Base-by-base conservation (phyloP, 2,888 invertebrate species). In the Drosophila borborema region DNA sequence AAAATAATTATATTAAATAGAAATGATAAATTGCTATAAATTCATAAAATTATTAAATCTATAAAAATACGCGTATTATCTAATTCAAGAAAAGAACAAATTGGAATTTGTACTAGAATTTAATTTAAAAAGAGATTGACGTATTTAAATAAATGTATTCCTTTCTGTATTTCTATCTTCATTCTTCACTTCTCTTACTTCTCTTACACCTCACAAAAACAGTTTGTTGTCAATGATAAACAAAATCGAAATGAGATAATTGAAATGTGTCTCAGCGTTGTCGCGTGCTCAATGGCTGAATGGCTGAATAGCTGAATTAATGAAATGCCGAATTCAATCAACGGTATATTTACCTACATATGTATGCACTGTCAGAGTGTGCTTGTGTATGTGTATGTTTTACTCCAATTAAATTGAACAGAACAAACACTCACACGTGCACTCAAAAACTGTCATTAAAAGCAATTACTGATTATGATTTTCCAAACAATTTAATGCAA, bases 401-500 rank as follows among this genome's bases (percentile, higher is more conserved):
- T 54, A 54, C 43, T 69, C 45, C 43, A 75, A 69, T 64, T 60
- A 49, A 62, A 63, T 68, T 68, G 38, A 63, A 61, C 46, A 70
- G 48, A 58, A 40, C 18, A 59, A 53, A 81, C 64, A 67, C 66
- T 58, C 63, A 65, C 63, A 79, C 80, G 80, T 68, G 66, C 54
- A 48, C 40, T 23, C 41, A 67, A 70, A 74, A 88, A 74, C 82
- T 79, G 80, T 84, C 86, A 78, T 82, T 78, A 90, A 88, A 88
- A 80, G 78, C 90, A 88, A 91, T 90, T 90, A 86, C 89, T 72
- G 86, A 85, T 90, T 88, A 90, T 91, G 86, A 90, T 91, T 91
- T 90, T 91, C 89, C 86, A 90, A 90, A 90, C 90, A 91, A 91
- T 90, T 90, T 90, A 91, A 91, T 91, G 81, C 89, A 90, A 89